These are phyloP conservation scores for Phrynocephalus vlangalii DNA, from an alignment of 2,797 vertebrate genomes.

Conservation along the genomic window DNA sequence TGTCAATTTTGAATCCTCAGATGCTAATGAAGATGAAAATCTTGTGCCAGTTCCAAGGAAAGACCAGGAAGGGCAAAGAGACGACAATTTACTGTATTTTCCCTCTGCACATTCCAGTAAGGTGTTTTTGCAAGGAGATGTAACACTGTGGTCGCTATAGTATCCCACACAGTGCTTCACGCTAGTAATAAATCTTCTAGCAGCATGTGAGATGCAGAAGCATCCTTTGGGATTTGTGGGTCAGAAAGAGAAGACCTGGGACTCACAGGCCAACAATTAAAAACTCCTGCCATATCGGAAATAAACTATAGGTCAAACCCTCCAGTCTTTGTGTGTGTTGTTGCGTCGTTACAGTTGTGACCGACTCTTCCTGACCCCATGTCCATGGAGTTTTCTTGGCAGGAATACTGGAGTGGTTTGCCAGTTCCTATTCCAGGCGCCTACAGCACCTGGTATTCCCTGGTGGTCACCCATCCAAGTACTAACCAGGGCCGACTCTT, in stretches of 20 bases:
- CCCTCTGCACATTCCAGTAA: neutral
- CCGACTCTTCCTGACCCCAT: no score
- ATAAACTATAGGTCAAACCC: neutral
- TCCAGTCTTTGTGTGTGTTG: neutral
- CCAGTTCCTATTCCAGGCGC: no score
- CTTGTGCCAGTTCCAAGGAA: neutral
- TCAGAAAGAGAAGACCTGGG: neutral
- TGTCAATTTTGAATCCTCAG: neutral
- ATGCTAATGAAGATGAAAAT: neutral
- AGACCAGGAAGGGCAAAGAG: neutral
- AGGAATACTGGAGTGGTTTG: no score
- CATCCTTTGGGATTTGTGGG: neutral
- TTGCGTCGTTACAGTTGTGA: no score
- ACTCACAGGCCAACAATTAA: neutral
- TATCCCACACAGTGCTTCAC: neutral
- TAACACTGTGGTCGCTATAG: neutral
- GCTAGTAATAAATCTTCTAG: neutral
- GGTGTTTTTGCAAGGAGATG: neutral
- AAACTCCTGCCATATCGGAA: neutral
- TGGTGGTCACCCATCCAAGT: no score
- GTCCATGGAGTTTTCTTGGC: no score
- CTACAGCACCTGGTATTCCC: no score
- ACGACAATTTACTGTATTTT: neutral
- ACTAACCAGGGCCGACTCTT: no score
- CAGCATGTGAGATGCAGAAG: neutral